Conservation (phyloP, 2,888 invertebrate genomes). For the Patella ulyssiponensis region DNA sequence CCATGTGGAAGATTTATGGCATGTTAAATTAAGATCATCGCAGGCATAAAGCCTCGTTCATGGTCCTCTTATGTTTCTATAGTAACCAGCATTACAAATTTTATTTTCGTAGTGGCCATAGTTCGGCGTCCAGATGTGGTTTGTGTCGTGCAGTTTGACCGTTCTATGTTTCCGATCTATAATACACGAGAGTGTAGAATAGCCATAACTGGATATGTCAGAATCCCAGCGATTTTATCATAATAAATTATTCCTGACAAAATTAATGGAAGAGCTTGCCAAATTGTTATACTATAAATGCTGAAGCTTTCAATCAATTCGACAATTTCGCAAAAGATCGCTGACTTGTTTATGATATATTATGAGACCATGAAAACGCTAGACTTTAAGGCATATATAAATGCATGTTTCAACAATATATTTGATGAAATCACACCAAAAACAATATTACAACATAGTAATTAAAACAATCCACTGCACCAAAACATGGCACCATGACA, state of each 20-base stretch:
- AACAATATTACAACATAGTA: neutral
- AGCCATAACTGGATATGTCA: neutral
- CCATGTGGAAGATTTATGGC: slow-evolving; percentile 35
- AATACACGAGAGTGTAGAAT: neutral
- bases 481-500: slow-evolving; percentile 6
- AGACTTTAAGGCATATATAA: no score
- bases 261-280: slow-evolving; percentile 6
- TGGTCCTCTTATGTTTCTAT: slow-evolving; percentile 38
- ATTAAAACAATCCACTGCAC: slow-evolving; percentile 3
- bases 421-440: no score
- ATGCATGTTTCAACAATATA: no score
- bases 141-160: no score
- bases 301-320: slow-evolving; percentile 10
- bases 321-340: neutral
- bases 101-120: slow-evolving; percentile 33
- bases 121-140: slow-evolving; percentile 29
- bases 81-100: slow-evolving; percentile 37
- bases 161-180: no score
- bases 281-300: slow-evolving; percentile 1
- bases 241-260: slow-evolving; percentile 11
- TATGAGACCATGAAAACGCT: no score
- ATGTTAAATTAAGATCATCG: slow-evolving; percentile 42
- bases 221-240: neutral
- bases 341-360: no score
- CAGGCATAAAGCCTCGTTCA: slow-evolving; percentile 36